Evolutionary conservation across 2,113 vertebrate species (phyloP), one percentile per base, ranked within the genome.

Genomic region (Oostethus manadensis): DNA sequence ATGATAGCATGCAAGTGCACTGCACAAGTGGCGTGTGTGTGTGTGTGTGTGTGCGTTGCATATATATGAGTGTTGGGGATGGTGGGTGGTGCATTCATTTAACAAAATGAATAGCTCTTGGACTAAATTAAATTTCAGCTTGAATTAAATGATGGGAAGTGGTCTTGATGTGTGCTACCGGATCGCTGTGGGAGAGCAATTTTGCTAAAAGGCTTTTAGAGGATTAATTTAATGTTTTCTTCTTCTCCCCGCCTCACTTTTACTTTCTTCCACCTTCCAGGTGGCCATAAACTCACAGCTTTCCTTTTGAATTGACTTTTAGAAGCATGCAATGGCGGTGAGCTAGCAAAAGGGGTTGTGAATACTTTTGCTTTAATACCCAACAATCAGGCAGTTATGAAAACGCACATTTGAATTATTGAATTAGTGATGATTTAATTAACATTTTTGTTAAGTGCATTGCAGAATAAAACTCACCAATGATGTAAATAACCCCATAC

Each of bases 181-280:
- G 78, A 83, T 77, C 82, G 7, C 84, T 66, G 84, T 81, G 84
- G 86, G 86, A 88, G 88, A 78, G 85, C 90, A 91, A 92, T 92
- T 89, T 88, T 62, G 81, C 88, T 92, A 90, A 91, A 91, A 92
- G 89, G 82, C 89, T 90, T 91, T 91, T 89, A 91, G 84, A 86
- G 87, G 88, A 92, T 92, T 92, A 90, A 90, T 90, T 87, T 84
- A 80, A 79, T 82, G 80, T 81, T 84, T 83, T 69, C 47, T 69
- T 64, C 58, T 65, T 58, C 26, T 60, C 58, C 64, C 71, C 56
- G 71, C 76, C 50, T 22, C 64, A 14, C 35, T 73, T 70, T 74
- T 74, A 76, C 67, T 70, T 78, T 79, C 70, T 81, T 81, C 82
- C 77, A 58, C 64, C 40, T 60, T 79, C 68, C 78, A 86, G 84